Evolutionary conservation across 2,797 vertebrate genomes (phyloP).

Genomic region (Lepidocolaptes lacrymiger): DNA sequence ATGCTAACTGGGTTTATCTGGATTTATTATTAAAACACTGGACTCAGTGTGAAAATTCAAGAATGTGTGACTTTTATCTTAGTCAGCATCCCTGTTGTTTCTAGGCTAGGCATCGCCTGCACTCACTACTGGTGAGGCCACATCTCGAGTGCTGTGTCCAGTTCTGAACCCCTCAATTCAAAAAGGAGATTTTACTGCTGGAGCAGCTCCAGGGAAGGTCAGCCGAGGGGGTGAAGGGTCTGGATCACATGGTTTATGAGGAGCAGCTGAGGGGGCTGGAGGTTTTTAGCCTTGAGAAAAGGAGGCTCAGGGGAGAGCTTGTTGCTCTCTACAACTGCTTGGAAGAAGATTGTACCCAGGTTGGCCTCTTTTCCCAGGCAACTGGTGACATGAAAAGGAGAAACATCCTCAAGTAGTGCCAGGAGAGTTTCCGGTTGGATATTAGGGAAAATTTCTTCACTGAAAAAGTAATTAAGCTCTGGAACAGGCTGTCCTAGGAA

Average conservation of each 20-base stretch:
- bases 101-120: neutral
- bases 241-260: neutral
- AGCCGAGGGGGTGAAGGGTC: neutral
- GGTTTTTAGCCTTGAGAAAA: neutral
- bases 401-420: rapidly evolving
- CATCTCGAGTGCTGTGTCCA: neutral
- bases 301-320: neutral
- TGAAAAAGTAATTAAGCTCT: neutral
- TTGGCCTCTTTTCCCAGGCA: neutral
- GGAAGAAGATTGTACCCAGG: neutral
- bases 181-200: neutral
- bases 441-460: neutral
- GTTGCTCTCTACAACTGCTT: neutral
- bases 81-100: neutral
- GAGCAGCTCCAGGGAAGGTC: neutral
- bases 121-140: neutral
- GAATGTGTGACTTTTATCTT: rapidly evolving
- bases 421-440: neutral
- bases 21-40: neutral
- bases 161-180: neutral
- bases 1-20: neutral
- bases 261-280: neutral
- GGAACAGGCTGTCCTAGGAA: neutral
- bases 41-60: neutral
- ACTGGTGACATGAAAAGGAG: neutral